phyloP scores from a whole-genome alignment of 2,797 vertebrate genomes.

The Phyllotis vaccarum region DNA sequence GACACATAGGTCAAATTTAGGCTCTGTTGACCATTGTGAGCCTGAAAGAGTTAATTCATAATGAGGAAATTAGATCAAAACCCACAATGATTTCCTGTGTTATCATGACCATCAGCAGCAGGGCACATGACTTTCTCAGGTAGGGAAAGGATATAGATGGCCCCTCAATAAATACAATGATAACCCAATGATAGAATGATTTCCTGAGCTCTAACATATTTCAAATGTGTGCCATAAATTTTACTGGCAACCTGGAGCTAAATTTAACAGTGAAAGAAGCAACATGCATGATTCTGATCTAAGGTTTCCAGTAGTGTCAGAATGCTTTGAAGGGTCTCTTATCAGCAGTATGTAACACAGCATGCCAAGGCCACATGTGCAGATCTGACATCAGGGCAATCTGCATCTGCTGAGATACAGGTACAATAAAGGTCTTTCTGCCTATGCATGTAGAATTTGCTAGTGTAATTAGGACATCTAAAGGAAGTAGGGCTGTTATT shows the following conservation, averaged over 20 bases:
- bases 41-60: neutral
- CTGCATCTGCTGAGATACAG: neutral
- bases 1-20: neutral
- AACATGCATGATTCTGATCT: neutral
- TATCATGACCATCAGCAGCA: neutral
- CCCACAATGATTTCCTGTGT: neutral
- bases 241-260: neutral
- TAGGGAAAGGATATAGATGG: neutral
- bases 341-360: neutral
- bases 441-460: neutral
- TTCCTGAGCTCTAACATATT: neutral
- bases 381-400: neutral
- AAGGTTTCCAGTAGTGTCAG: neutral
- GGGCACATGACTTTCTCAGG: neutral
- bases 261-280: neutral
- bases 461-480: neutral
- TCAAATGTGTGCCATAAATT: constrained; percentile 5
- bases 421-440: neutral
- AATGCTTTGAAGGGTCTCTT: neutral
- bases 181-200: constrained; percentile 3
- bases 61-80: neutral
- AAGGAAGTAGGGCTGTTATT: neutral
- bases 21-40: neutral
- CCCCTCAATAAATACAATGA: neutral
- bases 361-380: neutral